Percentiles rank a stretch among this genome's conserved stretches.
Conservation (phyloP, 1,140 invertebrate species). For the Brachionus plicatilis region DNA sequence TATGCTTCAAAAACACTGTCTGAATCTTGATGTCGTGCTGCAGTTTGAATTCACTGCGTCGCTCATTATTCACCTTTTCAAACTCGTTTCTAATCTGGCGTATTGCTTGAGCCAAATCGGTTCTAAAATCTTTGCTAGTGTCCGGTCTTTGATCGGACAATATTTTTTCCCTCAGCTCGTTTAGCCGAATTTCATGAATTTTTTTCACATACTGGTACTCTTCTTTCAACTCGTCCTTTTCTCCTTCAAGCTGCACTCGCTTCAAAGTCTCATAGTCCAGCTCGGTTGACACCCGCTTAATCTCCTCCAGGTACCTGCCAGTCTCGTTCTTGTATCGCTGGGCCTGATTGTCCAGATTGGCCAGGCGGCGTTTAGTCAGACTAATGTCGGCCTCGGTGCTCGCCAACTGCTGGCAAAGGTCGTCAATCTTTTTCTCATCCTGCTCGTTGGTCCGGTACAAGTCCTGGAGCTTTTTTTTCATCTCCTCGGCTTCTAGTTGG, state of each 20-base stretch:
- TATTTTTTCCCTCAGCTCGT: background rate
- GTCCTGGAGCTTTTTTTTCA: slow-evolving; percentile 48
- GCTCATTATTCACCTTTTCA: slow-evolving; percentile 44
- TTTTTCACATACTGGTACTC: background rate
- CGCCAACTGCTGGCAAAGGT: slow-evolving; percentile 56
- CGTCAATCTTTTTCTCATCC: slow-evolving; percentile 53
- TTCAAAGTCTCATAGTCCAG: slow-evolving; percentile 40
- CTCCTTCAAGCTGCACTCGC: background rate
- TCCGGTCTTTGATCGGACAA: background rate
- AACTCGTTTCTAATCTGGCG: slow-evolving; percentile 59
- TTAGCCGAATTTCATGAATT: background rate
- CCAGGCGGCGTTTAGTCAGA: slow-evolving; percentile 56
- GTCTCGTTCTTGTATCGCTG: slow-evolving; percentile 55
- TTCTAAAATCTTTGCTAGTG: slow-evolving; percentile 42
- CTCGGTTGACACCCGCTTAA: slow-evolving; percentile 51
- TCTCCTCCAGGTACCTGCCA: slow-evolving; percentile 53
- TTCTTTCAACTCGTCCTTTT: background rate
- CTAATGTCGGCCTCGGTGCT: slow-evolving; percentile 58
- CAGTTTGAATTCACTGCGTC: background rate
- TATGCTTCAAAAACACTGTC: background rate
- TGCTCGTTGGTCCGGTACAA: slow-evolving; percentile 51
- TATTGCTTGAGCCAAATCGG: slow-evolving; percentile 58
- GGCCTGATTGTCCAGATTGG: slow-evolving; percentile 57
- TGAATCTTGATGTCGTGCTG: slow-evolving; percentile 20
- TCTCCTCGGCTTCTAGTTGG: background rate